These are phyloP conservation scores for Amia ocellicauda DNA, from an alignment of 2,113 vertebrate species.

Conservation along the genomic window DNA sequence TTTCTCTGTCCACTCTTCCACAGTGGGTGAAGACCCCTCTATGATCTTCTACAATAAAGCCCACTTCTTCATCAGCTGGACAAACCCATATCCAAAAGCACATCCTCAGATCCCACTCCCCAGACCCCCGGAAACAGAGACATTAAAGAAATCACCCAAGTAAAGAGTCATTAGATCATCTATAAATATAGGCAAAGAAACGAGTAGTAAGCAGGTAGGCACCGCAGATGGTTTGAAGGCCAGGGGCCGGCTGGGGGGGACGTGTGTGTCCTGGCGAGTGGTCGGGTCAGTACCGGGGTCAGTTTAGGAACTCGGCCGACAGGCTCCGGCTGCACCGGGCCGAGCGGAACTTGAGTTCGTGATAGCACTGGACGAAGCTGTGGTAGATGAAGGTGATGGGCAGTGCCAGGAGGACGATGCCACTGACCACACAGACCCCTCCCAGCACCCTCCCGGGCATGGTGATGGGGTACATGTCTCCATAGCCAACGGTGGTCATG, in stretches of 20 bases:
- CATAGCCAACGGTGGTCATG: constrained; percentile 98
- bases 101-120: too few species aligned
- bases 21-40: too few species aligned
- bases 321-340: constrained; percentile 84
- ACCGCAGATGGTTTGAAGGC: constrained; percentile 16
- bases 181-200: too few species aligned
- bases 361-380: constrained; percentile 98
- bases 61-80: too few species aligned
- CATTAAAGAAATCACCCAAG: too few species aligned
- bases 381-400: constrained; percentile 99
- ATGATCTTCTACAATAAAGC: too few species aligned
- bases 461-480: constrained; percentile 96
- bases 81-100: too few species aligned
- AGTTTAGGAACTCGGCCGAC: constrained; percentile 81
- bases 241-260: not conserved
- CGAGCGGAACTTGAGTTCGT: constrained; percentile 91
- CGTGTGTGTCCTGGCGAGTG: too few species aligned
- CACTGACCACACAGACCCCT: constrained; percentile 95
- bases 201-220: constrained; percentile 21
- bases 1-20: too few species aligned
- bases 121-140: too few species aligned
- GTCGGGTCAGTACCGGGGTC: constrained; percentile 38
- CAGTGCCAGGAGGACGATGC: constrained; percentile 91
- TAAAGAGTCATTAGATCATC: too few species aligned
- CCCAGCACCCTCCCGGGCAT: constrained; percentile 91